Evolutionary conservation across 1,140 invertebrate species (phyloP), one percentile per base, ranked within the genome.

Genomic region (Triops cancriformis): DNA sequence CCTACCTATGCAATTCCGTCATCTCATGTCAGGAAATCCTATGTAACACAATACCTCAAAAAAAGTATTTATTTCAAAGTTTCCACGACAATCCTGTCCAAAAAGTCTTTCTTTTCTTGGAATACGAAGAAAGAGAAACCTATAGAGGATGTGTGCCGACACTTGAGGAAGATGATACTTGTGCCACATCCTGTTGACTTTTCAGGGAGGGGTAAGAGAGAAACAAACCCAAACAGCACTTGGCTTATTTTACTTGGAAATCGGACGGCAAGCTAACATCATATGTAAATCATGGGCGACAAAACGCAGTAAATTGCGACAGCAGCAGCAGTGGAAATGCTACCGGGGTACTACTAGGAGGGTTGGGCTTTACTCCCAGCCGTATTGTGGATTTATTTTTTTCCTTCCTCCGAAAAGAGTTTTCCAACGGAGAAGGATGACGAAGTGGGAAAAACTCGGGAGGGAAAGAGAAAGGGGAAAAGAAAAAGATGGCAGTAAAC

Each of bases 171-270:
- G 51, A 23, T 18, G 6, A 64, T 64, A 37, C 31, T 37, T 37
- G 51, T 14, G n/a, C 14, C 5, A 64, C 18, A 64, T 23, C n/a
- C 51, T 64, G 51, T 64, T 64, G n/a, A 64, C 51, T 64, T 23
- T 64, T 64, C 14, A n/a, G n/a, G 51, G 51, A 1, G 23, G 23
- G 10, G 31, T 37, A 37, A 37, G 51, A 64, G 18, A 2, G 14
- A 64, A 64, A 18, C 51, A 37, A 37, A 23, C 51, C 23, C 51
- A 64, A 64, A 14, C 51, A 37, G 14, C 51, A 23, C n/a, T 64
- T 64, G 6, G 51, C 51, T 37, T 23, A 64, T 64, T 64, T 64
- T 64, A 64, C 51, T 64, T 64, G 51, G 51, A 64, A 64, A 64
- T 64, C 51, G 18, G 51, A 3, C 51, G 14, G 51, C 51, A n/a